Conservation (phyloP, 2,888 invertebrate species). For the Nemoura dubitans region DNA sequence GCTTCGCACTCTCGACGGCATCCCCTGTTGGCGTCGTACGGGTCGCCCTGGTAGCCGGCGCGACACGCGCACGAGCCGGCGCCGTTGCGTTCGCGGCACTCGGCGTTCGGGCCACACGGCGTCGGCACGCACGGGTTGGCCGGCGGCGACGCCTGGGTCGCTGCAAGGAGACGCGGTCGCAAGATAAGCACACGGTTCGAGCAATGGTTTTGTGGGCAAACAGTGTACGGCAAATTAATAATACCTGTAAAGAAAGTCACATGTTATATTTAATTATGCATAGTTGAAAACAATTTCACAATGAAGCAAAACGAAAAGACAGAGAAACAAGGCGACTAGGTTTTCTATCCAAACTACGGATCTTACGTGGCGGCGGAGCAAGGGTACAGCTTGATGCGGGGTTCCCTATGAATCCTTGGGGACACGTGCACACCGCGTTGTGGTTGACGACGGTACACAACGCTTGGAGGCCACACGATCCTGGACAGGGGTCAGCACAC, state of each 20-base stretch:
- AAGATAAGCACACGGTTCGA: neutral
- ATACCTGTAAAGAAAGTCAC: no score
- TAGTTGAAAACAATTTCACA: no score
- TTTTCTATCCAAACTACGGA: constrained; percentile 53
- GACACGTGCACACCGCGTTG: constrained; percentile 81
- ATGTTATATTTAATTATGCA: no score
- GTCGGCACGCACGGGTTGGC: constrained; percentile 83
- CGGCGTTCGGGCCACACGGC: constrained; percentile 86
- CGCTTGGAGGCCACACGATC: constrained; percentile 81
- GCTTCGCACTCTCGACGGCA: constrained; percentile 82
- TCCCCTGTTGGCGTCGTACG: constrained; percentile 69
- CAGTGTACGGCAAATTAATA: no score
- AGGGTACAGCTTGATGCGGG: constrained; percentile 68
- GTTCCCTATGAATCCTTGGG: constrained; percentile 84
- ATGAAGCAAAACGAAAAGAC: no score
- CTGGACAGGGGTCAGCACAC: constrained; percentile 85
- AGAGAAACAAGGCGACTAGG: neutral
- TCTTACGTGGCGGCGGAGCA: constrained; percentile 57
- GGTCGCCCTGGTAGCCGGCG: constrained; percentile 82
- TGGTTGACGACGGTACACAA: constrained; percentile 87
- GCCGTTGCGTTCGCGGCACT: constrained; percentile 82
- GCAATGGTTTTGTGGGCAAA: no score
- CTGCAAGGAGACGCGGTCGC: constrained; percentile 58
- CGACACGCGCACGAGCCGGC: constrained; percentile 88
- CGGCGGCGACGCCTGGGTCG: constrained; percentile 70